phyloP scores from a whole-genome alignment of 1,140 invertebrate genomes.

The Dryas iulia region DNA sequence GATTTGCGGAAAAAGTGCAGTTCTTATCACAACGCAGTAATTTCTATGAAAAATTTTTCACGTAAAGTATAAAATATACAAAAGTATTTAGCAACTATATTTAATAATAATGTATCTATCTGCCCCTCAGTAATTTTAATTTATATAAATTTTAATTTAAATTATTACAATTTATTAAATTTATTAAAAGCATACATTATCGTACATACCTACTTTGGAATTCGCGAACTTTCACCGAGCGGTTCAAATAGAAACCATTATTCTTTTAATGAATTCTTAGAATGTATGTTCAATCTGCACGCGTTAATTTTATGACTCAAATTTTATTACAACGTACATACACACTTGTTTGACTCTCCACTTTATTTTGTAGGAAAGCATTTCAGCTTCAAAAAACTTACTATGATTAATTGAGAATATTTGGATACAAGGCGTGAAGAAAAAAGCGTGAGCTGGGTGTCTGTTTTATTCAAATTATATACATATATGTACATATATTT shows the following conservation, averaged over 20 bases:
- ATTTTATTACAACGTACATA: not conserved
- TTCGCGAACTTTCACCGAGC: not conserved
- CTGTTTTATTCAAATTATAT: too few relatives aligned
- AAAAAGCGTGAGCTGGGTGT: too few relatives aligned
- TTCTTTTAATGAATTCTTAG: conserved; percentile 1
- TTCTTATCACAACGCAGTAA: too few relatives aligned
- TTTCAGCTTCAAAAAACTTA: not conserved
- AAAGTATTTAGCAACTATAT: too few relatives aligned
- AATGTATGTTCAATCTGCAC: not conserved
- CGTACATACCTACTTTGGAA: not conserved
- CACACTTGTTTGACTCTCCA: not conserved
- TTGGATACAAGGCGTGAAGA: too few relatives aligned
- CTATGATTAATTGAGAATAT: not conserved
- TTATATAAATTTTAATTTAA: not conserved
- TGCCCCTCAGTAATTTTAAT: too few relatives aligned
- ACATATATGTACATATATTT: too few relatives aligned
- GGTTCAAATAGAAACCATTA: not conserved
- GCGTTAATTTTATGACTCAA: not conserved
- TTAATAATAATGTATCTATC: too few relatives aligned
- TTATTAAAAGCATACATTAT: not conserved
- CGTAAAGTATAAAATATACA: too few relatives aligned
- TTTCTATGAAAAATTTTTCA: too few relatives aligned
- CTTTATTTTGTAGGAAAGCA: not conserved
- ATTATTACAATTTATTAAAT: not conserved
- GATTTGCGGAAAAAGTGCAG: too few relatives aligned